Conservation (phyloP, 1,140 invertebrate species). For the Drosophila carrolli region DNA sequence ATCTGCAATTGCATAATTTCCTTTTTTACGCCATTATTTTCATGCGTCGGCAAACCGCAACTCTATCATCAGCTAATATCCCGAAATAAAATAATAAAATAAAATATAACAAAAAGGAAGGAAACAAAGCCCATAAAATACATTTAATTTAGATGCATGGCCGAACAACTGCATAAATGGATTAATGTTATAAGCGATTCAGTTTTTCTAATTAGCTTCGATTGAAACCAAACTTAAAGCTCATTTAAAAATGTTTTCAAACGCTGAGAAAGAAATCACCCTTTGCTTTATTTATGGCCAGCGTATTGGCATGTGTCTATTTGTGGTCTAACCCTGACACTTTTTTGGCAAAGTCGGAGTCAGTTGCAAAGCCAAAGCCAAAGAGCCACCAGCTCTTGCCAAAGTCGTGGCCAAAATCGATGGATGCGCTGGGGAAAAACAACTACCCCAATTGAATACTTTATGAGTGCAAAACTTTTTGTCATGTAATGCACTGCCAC, state of each 20-base stretch:
- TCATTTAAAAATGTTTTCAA: not conserved
- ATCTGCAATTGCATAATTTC: slow-evolving; percentile 47
- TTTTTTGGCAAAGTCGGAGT: slow-evolving; percentile 69
- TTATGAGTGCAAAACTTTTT: slow-evolving; percentile 71
- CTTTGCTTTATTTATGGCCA: slow-evolving; percentile 60
- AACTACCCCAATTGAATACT: slow-evolving; percentile 71
- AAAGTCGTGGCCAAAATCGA: slow-evolving; percentile 66
- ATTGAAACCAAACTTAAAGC: slow-evolving; percentile 13
- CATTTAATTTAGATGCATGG: slow-evolving; percentile 70
- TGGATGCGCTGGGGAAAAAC: slow-evolving; percentile 63
- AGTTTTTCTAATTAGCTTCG: slow-evolving; percentile 52
- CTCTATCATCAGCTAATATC: slow-evolving; percentile 42
- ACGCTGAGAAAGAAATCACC: not conserved
- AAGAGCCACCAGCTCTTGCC: slow-evolving; percentile 48
- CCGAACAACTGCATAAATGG: slow-evolving; percentile 62
- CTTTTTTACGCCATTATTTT: slow-evolving; percentile 19
- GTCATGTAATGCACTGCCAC: slow-evolving; percentile 59
- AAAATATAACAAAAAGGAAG: slow-evolving; percentile 17
- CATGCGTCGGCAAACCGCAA: slow-evolving; percentile 60
- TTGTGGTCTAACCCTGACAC: slow-evolving; percentile 74
- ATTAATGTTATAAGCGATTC: slow-evolving; percentile 59
- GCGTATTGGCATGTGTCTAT: slow-evolving; percentile 78
- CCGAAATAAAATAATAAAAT: slow-evolving; percentile 26
- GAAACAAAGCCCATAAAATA: slow-evolving; percentile 44
- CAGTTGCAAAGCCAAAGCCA: slow-evolving; percentile 23